Percentiles rank a stretch among this genome's conserved stretches.
These are phyloP conservation scores for Resseliella maxima DNA, from an alignment of 2,888 invertebrate species.

Conservation along the genomic window DNA sequence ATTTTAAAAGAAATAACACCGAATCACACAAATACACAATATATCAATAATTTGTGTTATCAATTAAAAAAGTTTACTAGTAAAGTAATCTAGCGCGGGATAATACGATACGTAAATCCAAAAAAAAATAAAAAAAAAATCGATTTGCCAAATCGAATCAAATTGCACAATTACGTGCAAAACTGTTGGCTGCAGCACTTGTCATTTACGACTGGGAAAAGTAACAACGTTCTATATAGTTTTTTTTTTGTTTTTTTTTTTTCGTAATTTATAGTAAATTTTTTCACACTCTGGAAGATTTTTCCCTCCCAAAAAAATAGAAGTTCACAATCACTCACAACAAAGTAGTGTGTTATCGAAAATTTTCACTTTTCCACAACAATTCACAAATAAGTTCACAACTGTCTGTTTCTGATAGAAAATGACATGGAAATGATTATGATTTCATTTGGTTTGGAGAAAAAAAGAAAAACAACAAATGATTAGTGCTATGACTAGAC, in stretches of 20 bases:
- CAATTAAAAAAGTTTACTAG: neutral
- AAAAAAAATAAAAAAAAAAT: constrained; percentile 3
- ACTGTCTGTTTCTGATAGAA: no score
- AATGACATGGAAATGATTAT: no score
- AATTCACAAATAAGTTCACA: no score
- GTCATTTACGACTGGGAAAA: constrained; percentile 42
- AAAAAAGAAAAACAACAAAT: no score
- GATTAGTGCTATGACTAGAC: no score
- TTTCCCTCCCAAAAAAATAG: no score
- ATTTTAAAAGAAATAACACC: no score
- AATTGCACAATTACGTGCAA: neutral
- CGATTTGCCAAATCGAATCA: constrained; percentile 12
- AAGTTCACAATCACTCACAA: neutral
- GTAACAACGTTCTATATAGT: constrained; percentile 47
- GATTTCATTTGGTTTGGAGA: no score
- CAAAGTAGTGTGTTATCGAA: neutral
- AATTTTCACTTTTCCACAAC: no score
- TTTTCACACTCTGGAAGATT: constrained; percentile 11
- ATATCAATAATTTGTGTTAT: neutral
- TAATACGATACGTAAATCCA: neutral
- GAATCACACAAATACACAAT: neutral
- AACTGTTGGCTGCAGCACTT: constrained; percentile 19
- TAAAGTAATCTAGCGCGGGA: neutral
- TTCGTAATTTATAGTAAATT: constrained; percentile 53
- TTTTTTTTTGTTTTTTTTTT: no score